These are phyloP conservation scores for Dendrolimus punctatus DNA, from an alignment of 1,140 invertebrate genomes.

Conservation along the genomic window DNA sequence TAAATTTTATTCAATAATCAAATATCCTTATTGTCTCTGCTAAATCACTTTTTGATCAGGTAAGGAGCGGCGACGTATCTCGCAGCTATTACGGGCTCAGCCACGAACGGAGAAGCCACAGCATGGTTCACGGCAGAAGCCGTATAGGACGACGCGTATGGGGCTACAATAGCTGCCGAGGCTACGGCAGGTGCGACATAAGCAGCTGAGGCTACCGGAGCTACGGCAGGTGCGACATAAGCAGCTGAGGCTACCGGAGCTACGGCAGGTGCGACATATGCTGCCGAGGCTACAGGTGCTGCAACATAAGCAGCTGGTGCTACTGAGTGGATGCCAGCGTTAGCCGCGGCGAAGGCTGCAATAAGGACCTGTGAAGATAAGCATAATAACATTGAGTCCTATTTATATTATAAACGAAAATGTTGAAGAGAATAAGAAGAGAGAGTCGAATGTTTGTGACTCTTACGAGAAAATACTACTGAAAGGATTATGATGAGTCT, in stretches of 20 bases:
- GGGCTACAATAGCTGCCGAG: constrained; percentile 62
- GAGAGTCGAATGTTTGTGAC: too few relatives aligned
- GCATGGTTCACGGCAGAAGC: constrained; percentile 72
- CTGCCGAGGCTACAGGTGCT: neutral
- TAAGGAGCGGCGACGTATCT: constrained; percentile 13
- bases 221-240: constrained; percentile 13
- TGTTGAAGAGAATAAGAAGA: too few relatives aligned
- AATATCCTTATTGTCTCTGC: too few relatives aligned
- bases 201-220: constrained; percentile 24
- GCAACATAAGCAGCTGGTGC: constrained; percentile 3
- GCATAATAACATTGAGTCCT: neutral
- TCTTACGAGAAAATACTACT: too few relatives aligned
- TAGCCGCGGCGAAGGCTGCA: constrained; percentile 22
- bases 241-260: constrained; percentile 21
- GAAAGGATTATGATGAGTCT: too few relatives aligned
- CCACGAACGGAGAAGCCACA: constrained; percentile 57
- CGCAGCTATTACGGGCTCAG: neutral
- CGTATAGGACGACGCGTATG: constrained; percentile 70
- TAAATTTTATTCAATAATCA: too few relatives aligned
- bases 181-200: constrained; percentile 43
- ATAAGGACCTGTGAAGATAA: constrained; percentile 45
- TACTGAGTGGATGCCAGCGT: constrained; percentile 15
- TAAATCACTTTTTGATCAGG: neutral
- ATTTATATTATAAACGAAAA: too few relatives aligned
- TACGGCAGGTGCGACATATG: constrained; percentile 21